A percentile compares a stretch with the other conserved stretches of the same genome.
phyloP scores from a whole-genome alignment of 2,797 vertebrate species.

The Pangasius macronema region DNA sequence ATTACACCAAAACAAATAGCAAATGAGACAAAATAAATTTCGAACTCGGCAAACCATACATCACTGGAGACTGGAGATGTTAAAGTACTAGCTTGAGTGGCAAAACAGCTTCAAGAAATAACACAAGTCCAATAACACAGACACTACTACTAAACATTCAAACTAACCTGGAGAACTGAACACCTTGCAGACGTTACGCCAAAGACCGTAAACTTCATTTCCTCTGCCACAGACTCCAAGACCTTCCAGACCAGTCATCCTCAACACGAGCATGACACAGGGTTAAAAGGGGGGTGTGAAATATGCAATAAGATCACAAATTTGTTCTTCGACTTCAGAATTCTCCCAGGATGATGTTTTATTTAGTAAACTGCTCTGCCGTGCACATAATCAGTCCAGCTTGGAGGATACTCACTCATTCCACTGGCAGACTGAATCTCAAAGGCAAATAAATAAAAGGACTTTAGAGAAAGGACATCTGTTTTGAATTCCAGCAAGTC shows the following conservation, averaged over 20 bases:
- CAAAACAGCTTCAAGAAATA: not conserved
- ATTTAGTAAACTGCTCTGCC: constrained; percentile 37
- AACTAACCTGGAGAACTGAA: not conserved
- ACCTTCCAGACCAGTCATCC: not conserved
- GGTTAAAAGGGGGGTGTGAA: constrained; percentile 18
- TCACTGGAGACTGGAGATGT: not conserved
- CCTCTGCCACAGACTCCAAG: not conserved
- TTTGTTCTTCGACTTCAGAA: constrained; percentile 27
- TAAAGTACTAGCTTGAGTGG: not conserved
- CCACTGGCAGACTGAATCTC: constrained; percentile 53
- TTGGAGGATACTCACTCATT: constrained; percentile 47
- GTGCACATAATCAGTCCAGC: constrained; percentile 44
- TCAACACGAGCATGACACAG: not conserved
- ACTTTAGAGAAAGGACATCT: constrained; percentile 64
- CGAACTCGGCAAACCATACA: too few relatives aligned
- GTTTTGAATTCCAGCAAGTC: constrained; percentile 68
- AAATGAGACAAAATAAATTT: not conserved
- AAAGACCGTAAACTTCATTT: not conserved
- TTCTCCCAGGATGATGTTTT: constrained; percentile 37
- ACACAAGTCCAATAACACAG: not conserved
- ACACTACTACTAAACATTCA: not conserved
- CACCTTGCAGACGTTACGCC: not conserved
- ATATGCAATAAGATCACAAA: not conserved
- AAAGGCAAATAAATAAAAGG: constrained; percentile 59
- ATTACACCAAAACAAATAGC: not conserved